Base-by-base conservation (phyloP, 2,888 invertebrate genomes). In the Strigamia maritima region DNA sequence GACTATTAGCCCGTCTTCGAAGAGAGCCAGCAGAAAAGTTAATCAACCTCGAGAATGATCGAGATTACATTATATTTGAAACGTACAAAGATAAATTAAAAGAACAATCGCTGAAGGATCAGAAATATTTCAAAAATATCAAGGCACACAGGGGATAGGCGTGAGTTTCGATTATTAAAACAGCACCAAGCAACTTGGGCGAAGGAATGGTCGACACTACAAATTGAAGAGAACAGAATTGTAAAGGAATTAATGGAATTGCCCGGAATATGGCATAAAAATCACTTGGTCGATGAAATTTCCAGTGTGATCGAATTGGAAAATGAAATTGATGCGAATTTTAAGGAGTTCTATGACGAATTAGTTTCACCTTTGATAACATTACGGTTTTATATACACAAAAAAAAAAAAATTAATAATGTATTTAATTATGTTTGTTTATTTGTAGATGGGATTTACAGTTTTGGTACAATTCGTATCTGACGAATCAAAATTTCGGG, bases 161-260 rank as follows among this genome's bases (percentile, higher is more conserved):
- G 70, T 7, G 49, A 49, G 24, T 38, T 12, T n/a, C 38, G 77
- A n/a, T 22, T 77, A 8, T 19, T 77, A 16, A n/a, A 35, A 10
- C 77, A 77, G 19, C 77, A 77, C 40, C 40, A 28, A 19, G 44
- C 44, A 4, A 77, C 77, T 2, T 77, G 77, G 77, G 16, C 40
- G 14, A 19, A 10, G n/a, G 77, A 77, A 28, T 77, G 77, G 77
- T 22, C 40, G 10, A 35, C n/a, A 6, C 10, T 77, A 40, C 24
- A 6, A 3, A 24, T 22, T 2, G 24, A 22, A 12, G 77, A 40
- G 7, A 22, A 77, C n/a, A 22, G 7, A 22, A 19, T 77, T 10
- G n/a, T 28, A 14, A 1, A 24, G n/a, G 24, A 77, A 49, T 77
- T 77, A 44, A 22, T 49, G 44, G 12, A 22, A 6, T 26, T 70